Evolutionary conservation across 2,888 invertebrate species (phyloP).

Genomic region (Ryuthela nishihirai): DNA sequence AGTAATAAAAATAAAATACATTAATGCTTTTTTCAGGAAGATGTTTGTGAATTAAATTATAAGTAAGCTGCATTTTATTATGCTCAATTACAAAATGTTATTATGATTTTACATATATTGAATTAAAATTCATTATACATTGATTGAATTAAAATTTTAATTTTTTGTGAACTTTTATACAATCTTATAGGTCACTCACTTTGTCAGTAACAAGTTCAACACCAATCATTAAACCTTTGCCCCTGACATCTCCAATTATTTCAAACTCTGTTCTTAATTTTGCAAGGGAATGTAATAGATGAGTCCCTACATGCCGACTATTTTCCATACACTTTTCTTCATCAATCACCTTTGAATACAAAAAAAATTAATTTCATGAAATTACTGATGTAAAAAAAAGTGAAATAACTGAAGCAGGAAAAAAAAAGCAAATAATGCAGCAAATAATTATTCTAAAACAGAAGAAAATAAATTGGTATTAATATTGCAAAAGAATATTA

Average conservation of each 20-base stretch:
- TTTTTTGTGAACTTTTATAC: too few relatives aligned
- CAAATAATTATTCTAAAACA: not conserved
- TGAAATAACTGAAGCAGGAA: not conserved
- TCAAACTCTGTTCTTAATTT: constrained; percentile 63
- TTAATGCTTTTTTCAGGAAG: too few relatives aligned
- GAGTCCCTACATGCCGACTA: constrained; percentile 69
- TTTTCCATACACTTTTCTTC: constrained; percentile 80
- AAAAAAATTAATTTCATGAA: constrained; percentile 14
- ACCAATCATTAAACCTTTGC: constrained; percentile 95
- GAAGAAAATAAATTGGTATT: not conserved
- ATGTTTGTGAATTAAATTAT: too few relatives aligned
- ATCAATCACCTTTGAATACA: constrained; percentile 72
- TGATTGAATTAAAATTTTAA: too few relatives aligned
- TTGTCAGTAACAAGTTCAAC: constrained; percentile 74
- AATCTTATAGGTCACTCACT: too few relatives aligned
- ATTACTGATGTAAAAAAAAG: not conserved
- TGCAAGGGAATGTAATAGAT: constrained; percentile 71
- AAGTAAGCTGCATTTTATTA: too few relatives aligned
- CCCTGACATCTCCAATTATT: constrained; percentile 88
- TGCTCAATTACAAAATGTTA: too few relatives aligned
- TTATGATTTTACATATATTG: too few relatives aligned
- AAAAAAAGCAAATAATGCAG: not conserved
- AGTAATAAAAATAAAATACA: too few relatives aligned
- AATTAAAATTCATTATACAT: too few relatives aligned
- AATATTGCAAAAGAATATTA: too few relatives aligned